Evolutionary conservation across 2,113 vertebrate genomes (phyloP).

Genomic region (Addax nasomaculatus): DNA sequence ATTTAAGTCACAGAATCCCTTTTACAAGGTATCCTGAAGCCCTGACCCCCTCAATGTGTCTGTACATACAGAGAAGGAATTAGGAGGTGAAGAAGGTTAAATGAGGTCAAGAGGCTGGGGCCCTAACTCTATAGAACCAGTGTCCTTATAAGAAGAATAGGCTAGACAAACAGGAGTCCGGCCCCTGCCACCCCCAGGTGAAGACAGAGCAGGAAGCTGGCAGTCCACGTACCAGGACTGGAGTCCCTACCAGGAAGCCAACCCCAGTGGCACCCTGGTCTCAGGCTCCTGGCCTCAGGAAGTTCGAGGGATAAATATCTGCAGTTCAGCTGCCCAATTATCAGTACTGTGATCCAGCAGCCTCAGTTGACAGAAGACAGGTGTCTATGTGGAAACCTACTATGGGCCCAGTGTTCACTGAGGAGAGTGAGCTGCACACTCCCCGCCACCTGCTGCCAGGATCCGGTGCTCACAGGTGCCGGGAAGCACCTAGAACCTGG

Average conservation of each 20-base stretch:
- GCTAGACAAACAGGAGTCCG: neutral
- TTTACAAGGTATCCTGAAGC: neutral
- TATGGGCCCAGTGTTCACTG: fast-evolving
- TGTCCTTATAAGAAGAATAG: neutral
- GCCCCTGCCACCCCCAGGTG: fast-evolving
- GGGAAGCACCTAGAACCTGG: neutral
- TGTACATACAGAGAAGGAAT: neutral
- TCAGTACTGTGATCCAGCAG: fast-evolving
- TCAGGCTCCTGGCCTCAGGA: neutral
- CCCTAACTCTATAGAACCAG: neutral
- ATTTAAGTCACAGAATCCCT: neutral
- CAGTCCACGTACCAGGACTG: neutral
- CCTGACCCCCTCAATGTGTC: neutral
- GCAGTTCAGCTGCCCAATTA: neutral
- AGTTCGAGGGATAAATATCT: neutral
- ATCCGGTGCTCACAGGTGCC: neutral
- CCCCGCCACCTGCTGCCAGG: neutral
- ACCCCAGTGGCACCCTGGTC: neutral
- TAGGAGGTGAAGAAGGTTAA: neutral
- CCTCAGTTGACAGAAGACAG: neutral
- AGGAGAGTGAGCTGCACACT: fast-evolving
- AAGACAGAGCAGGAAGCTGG: neutral
- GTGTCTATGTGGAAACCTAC: neutral
- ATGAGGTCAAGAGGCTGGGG: neutral
- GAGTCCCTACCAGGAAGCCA: neutral